A percentile compares a stretch with the other conserved stretches of the same genome.
Evolutionary conservation across 1,140 invertebrate species (phyloP).

Genomic region (Drosophila baimaii): DNA sequence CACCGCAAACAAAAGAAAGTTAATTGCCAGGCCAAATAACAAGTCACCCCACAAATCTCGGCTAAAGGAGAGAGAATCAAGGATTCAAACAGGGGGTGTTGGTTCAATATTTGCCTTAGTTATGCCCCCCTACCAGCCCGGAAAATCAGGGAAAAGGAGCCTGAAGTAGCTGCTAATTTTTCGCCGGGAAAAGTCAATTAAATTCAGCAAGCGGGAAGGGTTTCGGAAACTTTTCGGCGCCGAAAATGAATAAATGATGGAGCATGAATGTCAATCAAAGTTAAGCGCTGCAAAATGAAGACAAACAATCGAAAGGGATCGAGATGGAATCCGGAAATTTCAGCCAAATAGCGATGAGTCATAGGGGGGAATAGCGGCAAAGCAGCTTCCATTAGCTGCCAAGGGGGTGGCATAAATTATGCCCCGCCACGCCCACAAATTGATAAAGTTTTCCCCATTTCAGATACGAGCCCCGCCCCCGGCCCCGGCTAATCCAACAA

Average conservation of each 20-base stretch:
- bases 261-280: slow-evolving; percentile 80
- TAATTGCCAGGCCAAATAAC: slow-evolving; percentile 60
- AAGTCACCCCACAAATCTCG: slow-evolving; percentile 42
- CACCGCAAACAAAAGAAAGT: slow-evolving; percentile 73
- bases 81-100: slow-evolving; percentile 16
- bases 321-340: slow-evolving; percentile 54
- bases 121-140: slow-evolving; percentile 31
- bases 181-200: slow-evolving; percentile 56
- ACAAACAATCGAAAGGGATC: slow-evolving; percentile 58
- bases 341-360: slow-evolving; percentile 67
- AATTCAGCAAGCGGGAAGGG: slow-evolving; percentile 25
- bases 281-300: slow-evolving; percentile 68
- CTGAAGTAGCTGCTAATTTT: slow-evolving; percentile 49
- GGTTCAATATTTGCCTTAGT: slow-evolving; percentile 55
- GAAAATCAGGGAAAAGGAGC: slow-evolving; percentile 19
- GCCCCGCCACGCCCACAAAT: slow-evolving; percentile 74
- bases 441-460: slow-evolving; percentile 68
- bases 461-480: not conserved
- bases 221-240: slow-evolving; percentile 54
- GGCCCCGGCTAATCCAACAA: slow-evolving; percentile 58
- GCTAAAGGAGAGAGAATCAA: not conserved
- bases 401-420: slow-evolving; percentile 71
- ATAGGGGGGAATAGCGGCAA: slow-evolving; percentile 24
- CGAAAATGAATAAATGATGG: slow-evolving; percentile 80
- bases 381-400: slow-evolving; percentile 61